Conservation (phyloP, 1,140 invertebrate genomes). For the Drosophila sucinea region DNA sequence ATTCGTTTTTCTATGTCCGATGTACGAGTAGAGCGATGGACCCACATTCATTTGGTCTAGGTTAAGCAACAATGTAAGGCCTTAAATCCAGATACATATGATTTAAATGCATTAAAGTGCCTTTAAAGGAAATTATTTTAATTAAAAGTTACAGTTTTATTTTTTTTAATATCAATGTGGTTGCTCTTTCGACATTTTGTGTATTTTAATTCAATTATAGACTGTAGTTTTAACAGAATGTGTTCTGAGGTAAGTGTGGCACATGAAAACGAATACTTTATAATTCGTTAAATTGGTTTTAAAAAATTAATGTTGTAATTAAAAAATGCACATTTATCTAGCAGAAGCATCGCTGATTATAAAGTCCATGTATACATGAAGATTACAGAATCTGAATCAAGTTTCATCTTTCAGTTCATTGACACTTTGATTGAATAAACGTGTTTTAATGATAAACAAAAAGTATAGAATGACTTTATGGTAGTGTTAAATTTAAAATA, state of each 20-base stretch:
- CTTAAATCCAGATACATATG: slow-evolving; percentile 8
- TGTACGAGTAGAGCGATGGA: slow-evolving; percentile 17
- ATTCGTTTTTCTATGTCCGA: slow-evolving; percentile 32
- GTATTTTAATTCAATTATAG: slow-evolving; percentile 40
- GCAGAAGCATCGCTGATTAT: background rate
- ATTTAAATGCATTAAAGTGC: slow-evolving; percentile 21
- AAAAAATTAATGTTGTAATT: background rate
- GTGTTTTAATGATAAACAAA: too few relatives aligned
- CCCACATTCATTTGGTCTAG: slow-evolving; percentile 3
- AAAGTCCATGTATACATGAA: too few relatives aligned
- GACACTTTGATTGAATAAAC: too few relatives aligned
- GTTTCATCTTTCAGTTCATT: too few relatives aligned
- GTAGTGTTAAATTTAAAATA: too few relatives aligned
- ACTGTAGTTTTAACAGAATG: slow-evolving; percentile 1
- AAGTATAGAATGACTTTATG: too few relatives aligned
- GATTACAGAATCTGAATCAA: too few relatives aligned
- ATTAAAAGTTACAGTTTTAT: slow-evolving; percentile 28
- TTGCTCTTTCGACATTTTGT: slow-evolving; percentile 36
- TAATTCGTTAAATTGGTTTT: background rate
- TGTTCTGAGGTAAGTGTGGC: background rate
- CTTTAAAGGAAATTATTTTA: slow-evolving; percentile 38
- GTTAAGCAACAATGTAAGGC: slow-evolving; percentile 6
- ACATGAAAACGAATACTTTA: background rate
- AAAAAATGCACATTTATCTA: background rate
- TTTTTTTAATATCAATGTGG: slow-evolving; percentile 37